Evolutionary conservation across 2,113 vertebrate genomes (phyloP).

Genomic region (Corythaeola cristata): DNA sequence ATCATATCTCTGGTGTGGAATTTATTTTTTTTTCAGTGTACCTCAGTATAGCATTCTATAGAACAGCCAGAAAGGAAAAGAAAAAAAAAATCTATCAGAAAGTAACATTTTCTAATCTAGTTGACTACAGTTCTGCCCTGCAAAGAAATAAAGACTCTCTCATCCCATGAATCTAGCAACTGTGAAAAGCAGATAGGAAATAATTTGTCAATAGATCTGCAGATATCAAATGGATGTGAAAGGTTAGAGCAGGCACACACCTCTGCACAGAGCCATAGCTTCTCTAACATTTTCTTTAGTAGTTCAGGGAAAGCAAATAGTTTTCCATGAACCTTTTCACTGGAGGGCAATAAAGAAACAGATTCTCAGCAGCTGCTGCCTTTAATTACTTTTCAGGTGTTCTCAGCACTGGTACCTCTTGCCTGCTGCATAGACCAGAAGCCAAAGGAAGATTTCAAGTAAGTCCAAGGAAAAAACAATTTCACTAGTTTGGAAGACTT

Average conservation of each 20-base stretch:
- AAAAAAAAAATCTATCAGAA: background rate
- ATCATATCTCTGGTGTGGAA: constrained; percentile 19
- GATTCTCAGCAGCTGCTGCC: constrained; percentile 28
- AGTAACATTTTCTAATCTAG: constrained; percentile 47
- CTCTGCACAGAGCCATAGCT: background rate
- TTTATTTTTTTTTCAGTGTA: background rate
- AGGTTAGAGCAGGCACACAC: constrained; percentile 9
- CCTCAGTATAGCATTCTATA: background rate
- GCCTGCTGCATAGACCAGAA: background rate
- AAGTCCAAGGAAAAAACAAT: background rate
- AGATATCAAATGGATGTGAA: constrained; percentile 15
- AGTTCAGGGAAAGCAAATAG: constrained; percentile 50
- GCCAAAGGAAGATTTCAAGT: background rate
- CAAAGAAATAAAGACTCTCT: constrained; percentile 44
- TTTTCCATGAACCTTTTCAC: constrained; percentile 47
- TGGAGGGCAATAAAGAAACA: constrained; percentile 52
- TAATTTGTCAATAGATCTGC: constrained; percentile 41
- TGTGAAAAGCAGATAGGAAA: constrained; percentile 45
- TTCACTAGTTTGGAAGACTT: background rate
- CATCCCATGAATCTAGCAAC: constrained; percentile 33
- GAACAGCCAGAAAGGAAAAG: background rate
- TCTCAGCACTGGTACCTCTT: background rate
- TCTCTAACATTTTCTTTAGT: constrained; percentile 25
- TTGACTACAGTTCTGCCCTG: background rate
- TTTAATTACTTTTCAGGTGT: constrained; percentile 39